Evolutionary conservation across 2,797 vertebrate genomes (phyloP).

Genomic region (Echeneis naucrates): DNA sequence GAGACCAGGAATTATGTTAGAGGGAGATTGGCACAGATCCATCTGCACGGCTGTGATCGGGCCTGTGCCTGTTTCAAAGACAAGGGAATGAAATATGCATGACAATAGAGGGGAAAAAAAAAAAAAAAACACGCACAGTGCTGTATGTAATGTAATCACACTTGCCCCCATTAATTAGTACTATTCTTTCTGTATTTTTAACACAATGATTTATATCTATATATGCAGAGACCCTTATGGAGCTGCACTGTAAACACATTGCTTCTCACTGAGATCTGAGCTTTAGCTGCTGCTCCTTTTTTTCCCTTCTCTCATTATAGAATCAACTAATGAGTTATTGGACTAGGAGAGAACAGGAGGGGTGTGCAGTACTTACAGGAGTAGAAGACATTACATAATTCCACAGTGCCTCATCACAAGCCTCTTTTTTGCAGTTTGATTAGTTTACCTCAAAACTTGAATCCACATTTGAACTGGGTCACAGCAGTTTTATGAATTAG

Average conservation of each 20-base stretch:
- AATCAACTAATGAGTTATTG: slow-evolving; percentile 71
- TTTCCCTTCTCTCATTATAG: slow-evolving; percentile 39
- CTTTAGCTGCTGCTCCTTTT: slow-evolving; percentile 24
- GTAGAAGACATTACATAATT: slow-evolving; percentile 45
- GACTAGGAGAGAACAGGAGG: slow-evolving; percentile 38
- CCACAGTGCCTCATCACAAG: slow-evolving; percentile 33
- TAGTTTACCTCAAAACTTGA: slow-evolving; percentile 14
- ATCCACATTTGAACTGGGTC: slow-evolving; percentile 10
- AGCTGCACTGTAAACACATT: slow-evolving; percentile 56
- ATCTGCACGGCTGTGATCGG: not conserved
- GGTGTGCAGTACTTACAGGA: slow-evolving; percentile 23
- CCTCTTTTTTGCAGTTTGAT: slow-evolving; percentile 12
- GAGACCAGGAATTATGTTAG: slow-evolving; percentile 35
- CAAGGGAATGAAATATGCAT: slow-evolving; percentile 39
- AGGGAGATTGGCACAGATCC: slow-evolving; percentile 60
- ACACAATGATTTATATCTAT: slow-evolving; percentile 67
- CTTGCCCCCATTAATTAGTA: slow-evolving; percentile 38
- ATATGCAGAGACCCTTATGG: slow-evolving; percentile 47
- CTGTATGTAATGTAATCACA: not conserved
- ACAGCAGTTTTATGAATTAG: not conserved
- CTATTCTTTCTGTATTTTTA: slow-evolving; percentile 52
- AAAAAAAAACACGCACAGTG: slow-evolving; percentile 23
- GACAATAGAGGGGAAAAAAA: slow-evolving; percentile 12
- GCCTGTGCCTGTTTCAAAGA: slow-evolving; percentile 44
- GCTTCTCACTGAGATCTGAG: slow-evolving; percentile 55